These are phyloP conservation scores for Temnothorax unifasciatus DNA, from an alignment of 2,888 invertebrate species.

Conservation along the genomic window DNA sequence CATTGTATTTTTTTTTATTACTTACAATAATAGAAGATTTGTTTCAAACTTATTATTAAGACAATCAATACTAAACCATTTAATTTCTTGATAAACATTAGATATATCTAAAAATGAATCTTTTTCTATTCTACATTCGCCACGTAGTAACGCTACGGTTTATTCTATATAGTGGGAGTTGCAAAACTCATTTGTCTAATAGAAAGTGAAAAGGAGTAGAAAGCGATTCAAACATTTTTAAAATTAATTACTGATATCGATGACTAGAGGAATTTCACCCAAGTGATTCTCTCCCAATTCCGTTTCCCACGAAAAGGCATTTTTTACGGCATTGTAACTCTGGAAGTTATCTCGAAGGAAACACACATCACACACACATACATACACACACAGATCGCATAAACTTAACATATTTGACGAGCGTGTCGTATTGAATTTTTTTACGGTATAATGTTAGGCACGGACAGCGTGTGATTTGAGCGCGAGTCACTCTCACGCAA, in stretches of 20 bases:
- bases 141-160: background rate
- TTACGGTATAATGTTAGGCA: conserved; percentile 16
- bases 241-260: background rate
- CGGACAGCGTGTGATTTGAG: conserved; percentile 17
- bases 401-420: conserved; percentile 3
- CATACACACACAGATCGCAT: background rate
- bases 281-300: background rate
- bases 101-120: background rate
- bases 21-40: background rate
- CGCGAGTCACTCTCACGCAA: conserved; percentile 15
- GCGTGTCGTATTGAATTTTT: conserved; percentile 1
- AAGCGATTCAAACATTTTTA: conserved; percentile 21
- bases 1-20: background rate
- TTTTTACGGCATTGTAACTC: background rate
- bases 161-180: background rate
- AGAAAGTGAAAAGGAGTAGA: conserved; percentile 25
- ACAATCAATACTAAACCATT: background rate
- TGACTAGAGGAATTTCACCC: conserved; percentile 11
- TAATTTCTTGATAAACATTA: conserved; percentile 10
- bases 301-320: background rate
- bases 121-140: background rate
- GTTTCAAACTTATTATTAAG: background rate
- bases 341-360: background rate
- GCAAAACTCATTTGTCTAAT: background rate
- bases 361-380: background rate